Evolutionary conservation across 2,113 vertebrate species (phyloP).

Genomic region (Nipponia nippon): DNA sequence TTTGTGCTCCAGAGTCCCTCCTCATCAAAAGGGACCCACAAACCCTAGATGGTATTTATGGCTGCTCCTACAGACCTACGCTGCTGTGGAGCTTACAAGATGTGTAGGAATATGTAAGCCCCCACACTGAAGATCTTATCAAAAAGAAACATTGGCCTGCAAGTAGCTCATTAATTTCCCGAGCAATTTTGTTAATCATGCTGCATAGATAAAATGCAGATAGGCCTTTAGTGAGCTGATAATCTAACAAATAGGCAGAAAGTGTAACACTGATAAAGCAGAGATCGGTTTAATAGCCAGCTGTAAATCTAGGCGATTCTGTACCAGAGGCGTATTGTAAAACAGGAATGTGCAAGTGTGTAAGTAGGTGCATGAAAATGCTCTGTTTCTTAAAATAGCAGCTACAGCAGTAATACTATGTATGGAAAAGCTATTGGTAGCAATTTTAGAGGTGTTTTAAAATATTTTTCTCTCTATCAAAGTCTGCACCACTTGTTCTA

Average conservation of each 20-base stretch:
- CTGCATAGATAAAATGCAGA: constrained; percentile 49
- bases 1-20: background rate
- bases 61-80: background rate
- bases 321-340: background rate
- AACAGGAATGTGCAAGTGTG: background rate
- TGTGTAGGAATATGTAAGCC: background rate
- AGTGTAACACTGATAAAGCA: constrained; percentile 48
- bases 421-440: constrained; percentile 1
- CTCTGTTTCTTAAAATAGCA: constrained; percentile 40
- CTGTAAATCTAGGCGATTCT: constrained; percentile 47
- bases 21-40: background rate
- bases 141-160: background rate
- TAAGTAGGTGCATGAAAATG: constrained; percentile 15
- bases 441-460: constrained; percentile 17
- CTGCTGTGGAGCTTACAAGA: background rate
- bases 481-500: background rate
- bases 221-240: constrained; percentile 52
- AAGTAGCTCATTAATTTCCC: constrained; percentile 34
- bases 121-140: background rate
- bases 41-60: background rate
- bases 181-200: constrained; percentile 16
- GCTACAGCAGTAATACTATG: background rate
- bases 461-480: constrained; percentile 13
- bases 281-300: constrained; percentile 41
- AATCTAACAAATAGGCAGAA: constrained; percentile 57